Conservation (phyloP, 2,888 invertebrate species). For the Proisotoma minuta region DNA sequence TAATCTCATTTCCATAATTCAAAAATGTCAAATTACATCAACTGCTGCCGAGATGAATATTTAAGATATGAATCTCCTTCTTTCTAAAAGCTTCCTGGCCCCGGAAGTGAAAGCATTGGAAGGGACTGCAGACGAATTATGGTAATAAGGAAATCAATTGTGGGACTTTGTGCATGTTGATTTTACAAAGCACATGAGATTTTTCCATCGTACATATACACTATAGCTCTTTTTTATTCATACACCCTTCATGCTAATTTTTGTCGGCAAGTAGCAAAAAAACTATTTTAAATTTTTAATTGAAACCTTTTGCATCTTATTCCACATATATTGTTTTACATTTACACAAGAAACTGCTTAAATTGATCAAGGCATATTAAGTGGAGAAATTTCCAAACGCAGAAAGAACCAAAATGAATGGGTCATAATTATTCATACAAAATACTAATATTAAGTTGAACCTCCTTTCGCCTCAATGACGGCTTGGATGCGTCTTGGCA, state of each 20-base stretch:
- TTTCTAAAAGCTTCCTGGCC: not conserved
- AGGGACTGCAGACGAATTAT: not conserved
- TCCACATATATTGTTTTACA: no score
- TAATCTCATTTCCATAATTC: not conserved
- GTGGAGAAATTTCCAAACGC: no score
- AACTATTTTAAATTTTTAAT: no score
- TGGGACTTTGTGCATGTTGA: conserved; percentile 15
- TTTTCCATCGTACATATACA: not conserved
- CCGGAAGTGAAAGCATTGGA: not conserved
- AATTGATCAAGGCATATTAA: no score
- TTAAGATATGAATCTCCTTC: not conserved
- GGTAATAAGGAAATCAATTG: conserved; percentile 14
- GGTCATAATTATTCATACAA: not conserved
- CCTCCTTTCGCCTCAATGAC: conserved; percentile 23
- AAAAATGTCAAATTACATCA: conserved; percentile 5
- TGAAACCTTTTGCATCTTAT: no score
- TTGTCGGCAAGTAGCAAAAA: no score
- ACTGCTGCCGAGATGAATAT: conserved; percentile 6
- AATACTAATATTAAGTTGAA: no score
- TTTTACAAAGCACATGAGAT: conserved; percentile 14
- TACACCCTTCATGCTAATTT: no score
- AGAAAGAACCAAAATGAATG: not conserved
- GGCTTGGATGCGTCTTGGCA: conserved; percentile 7
- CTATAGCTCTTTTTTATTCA: no score
- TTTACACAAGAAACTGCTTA: no score